Evolutionary conservation across 2,113 vertebrate genomes (phyloP).

Genomic region (Aptenodytes patagonicus): DNA sequence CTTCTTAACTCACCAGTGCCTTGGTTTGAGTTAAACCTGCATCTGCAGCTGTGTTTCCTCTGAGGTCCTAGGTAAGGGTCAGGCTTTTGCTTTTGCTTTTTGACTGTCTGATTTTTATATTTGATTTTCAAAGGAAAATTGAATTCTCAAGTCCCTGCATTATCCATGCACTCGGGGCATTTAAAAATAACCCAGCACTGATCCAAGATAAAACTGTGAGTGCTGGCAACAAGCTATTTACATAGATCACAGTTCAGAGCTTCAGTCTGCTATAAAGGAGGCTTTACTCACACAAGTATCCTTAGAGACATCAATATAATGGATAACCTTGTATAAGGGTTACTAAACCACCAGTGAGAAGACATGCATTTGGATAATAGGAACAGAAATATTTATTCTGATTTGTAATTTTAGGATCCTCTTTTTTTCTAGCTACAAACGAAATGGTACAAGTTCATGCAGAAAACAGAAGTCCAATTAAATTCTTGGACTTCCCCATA

Average conservation of each 20-base stretch:
- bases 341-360: background rate
- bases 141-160: background rate
- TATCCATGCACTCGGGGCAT: background rate
- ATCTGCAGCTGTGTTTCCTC: background rate
- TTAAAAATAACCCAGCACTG: background rate
- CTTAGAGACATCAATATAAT: background rate
- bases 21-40: background rate
- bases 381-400: background rate
- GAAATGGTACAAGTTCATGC: rapidly evolving
- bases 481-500: background rate
- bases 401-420: background rate
- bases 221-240: background rate
- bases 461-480: background rate
- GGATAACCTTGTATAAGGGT: background rate
- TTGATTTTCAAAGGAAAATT: background rate
- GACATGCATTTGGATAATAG: background rate
- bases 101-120: background rate
- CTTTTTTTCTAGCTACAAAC: background rate
- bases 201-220: background rate
- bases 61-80: background rate
- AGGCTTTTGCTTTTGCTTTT: background rate
- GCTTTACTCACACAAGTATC: background rate
- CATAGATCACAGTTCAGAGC: background rate
- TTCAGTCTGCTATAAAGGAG: background rate
- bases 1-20: background rate